These are phyloP conservation scores for Theocolax elegans DNA, from an alignment of 1,140 invertebrate genomes.

Conservation along the genomic window DNA sequence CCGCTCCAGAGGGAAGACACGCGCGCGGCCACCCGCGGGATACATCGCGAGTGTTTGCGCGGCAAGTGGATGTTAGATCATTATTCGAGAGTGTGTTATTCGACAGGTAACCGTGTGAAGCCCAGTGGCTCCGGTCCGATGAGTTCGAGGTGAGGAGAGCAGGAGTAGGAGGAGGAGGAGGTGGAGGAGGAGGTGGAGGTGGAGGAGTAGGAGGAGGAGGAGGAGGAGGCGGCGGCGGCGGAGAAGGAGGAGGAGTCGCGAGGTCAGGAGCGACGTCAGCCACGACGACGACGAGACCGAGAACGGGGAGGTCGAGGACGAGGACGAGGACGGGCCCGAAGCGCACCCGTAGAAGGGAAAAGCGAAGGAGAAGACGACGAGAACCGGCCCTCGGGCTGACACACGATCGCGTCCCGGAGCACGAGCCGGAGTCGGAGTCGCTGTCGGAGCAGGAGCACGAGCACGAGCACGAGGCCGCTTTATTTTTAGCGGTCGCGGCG, in stretches of 20 bases:
- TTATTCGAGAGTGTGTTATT: no score
- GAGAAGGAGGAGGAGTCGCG: not conserved
- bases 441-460: constrained; percentile 4
- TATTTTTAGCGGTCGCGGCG: constrained; percentile 33
- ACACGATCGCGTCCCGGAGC: no score
- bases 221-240: not conserved
- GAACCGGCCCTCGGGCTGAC: no score
- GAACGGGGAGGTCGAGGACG: not conserved
- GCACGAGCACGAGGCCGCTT: constrained; percentile 4
- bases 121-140: no score
- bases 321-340: not conserved
- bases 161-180: not conserved
- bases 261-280: not conserved
- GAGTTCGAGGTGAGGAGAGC: not conserved
- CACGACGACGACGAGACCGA: constrained; percentile 11
- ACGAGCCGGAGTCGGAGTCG: no score
- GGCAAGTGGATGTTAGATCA: no score
- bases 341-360: not conserved
- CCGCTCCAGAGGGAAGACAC: not conserved
- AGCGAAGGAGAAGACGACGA: not conserved
- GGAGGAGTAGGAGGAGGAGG: not conserved
- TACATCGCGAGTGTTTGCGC: no score
- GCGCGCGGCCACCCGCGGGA: not conserved
- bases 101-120: no score
- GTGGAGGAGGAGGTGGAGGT: no score